A percentile compares a stretch with the other conserved stretches of the same genome.
phyloP scores from a whole-genome alignment of 2,888 invertebrate species.

The Drosophila eohydei region DNA sequence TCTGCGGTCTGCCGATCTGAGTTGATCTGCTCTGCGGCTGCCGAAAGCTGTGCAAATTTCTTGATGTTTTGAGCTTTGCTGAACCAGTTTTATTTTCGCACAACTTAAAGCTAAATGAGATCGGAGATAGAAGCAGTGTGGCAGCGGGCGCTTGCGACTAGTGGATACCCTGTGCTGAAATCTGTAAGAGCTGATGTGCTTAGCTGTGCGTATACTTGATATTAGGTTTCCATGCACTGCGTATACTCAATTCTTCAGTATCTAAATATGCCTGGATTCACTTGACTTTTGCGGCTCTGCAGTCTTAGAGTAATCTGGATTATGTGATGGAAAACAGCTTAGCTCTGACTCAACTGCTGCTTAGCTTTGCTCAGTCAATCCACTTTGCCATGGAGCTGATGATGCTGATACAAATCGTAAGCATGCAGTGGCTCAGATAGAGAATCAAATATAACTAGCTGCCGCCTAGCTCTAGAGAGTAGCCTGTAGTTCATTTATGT shows the following conservation, averaged over 20 bases:
- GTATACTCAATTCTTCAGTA: neutral
- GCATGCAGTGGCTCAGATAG: neutral
- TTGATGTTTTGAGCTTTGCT: neutral
- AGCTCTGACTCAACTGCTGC: neutral
- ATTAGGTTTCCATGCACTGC: neutral
- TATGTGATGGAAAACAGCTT: neutral
- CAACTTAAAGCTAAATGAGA: neutral
- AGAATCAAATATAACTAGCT: neutral
- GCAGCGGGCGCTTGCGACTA: neutral
- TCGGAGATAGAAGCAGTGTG: neutral
- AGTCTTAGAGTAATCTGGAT: too few relatives aligned
- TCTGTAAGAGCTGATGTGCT: neutral
- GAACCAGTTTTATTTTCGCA: constrained; percentile 34
- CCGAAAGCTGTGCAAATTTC: constrained; percentile 31
- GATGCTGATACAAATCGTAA: neutral
- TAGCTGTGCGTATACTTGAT: neutral
- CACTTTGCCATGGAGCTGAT: neutral
- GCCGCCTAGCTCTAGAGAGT: too few relatives aligned
- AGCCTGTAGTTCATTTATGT: too few relatives aligned
- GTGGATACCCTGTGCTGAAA: constrained; percentile 14
- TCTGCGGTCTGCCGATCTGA: constrained; percentile 7
- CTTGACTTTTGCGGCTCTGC: neutral
- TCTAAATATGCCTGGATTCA: neutral
- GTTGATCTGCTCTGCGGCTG: constrained; percentile 39
- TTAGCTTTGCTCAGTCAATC: neutral